Evolutionary conservation across 1,140 invertebrate species (phyloP).

Genomic region (Samia ricini): DNA sequence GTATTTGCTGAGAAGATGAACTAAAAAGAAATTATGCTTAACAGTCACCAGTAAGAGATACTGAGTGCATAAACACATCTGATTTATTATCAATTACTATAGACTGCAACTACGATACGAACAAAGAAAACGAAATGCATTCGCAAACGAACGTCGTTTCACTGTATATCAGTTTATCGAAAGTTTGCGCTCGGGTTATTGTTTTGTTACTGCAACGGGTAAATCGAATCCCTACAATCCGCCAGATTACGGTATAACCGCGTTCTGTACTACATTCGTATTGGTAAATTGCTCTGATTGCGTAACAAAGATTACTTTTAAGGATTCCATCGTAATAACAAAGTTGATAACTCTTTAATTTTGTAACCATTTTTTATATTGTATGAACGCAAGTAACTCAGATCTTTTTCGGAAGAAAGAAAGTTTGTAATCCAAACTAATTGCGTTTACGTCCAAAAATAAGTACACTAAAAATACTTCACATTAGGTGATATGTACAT

Average conservation of each 20-base stretch:
- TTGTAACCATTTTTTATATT: no score
- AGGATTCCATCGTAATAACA: background rate
- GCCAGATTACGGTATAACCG: constrained; percentile 24
- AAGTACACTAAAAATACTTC: no score
- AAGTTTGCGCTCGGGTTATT: constrained; percentile 30
- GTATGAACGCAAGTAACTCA: no score
- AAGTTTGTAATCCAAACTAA: no score
- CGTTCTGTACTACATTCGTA: background rate
- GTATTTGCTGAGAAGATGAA: no score
- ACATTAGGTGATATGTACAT: no score
- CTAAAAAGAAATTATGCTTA: no score
- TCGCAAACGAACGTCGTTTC: constrained; percentile 1
- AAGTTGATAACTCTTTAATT: no score
- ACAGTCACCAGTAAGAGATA: no score
- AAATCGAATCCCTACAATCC: constrained; percentile 36
- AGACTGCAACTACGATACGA: background rate
- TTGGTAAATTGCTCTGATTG: constrained; percentile 7
- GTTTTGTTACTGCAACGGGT: constrained; percentile 29
- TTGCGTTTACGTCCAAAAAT: no score
- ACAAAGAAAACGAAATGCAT: constrained; percentile 4
- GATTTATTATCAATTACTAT: background rate
- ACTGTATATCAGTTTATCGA: constrained; percentile 15
- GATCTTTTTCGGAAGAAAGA: no score
- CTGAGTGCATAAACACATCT: background rate
- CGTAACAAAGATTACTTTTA: constrained; percentile 3